These are phyloP conservation scores for Cephalopachus bancanus DNA, from an alignment of 2,797 vertebrate genomes.

Conservation along the genomic window DNA sequence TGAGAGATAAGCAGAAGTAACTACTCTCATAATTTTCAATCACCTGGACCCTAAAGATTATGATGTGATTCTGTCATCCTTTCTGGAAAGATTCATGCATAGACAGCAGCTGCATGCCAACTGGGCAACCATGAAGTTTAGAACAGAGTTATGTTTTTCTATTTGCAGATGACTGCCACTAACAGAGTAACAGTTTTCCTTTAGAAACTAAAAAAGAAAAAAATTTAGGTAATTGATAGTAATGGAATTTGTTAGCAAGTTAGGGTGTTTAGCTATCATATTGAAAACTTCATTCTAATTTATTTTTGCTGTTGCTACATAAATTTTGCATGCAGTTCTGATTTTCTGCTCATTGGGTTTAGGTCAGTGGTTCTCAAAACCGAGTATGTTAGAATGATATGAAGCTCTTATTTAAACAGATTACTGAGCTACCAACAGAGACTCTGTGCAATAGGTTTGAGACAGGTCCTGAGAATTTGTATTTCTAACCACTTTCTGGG, in stretches of 20 bases:
- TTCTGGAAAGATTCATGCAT: background rate
- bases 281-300: background rate
- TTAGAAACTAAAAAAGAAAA: background rate
- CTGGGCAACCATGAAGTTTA: background rate
- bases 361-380: background rate
- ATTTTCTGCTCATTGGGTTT: background rate
- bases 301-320: background rate
- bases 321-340: background rate
- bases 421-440: background rate
- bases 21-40: slow-evolving; percentile 21
- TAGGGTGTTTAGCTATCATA: background rate
- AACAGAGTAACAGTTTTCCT: background rate
- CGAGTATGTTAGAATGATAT: background rate
- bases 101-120: background rate
- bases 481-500: background rate
- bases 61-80: background rate
- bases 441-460: background rate
- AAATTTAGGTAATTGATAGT: background rate
- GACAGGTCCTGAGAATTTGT: background rate
- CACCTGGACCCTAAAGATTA: background rate
- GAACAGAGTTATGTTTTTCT: background rate
- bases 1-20: slow-evolving; percentile 43
- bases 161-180: background rate
- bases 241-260: background rate
- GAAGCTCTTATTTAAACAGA: background rate